Evolutionary conservation across 2,888 invertebrate species (phyloP), one percentile per base, ranked within the genome.

Genomic region (Melinopterus prodromus): DNA sequence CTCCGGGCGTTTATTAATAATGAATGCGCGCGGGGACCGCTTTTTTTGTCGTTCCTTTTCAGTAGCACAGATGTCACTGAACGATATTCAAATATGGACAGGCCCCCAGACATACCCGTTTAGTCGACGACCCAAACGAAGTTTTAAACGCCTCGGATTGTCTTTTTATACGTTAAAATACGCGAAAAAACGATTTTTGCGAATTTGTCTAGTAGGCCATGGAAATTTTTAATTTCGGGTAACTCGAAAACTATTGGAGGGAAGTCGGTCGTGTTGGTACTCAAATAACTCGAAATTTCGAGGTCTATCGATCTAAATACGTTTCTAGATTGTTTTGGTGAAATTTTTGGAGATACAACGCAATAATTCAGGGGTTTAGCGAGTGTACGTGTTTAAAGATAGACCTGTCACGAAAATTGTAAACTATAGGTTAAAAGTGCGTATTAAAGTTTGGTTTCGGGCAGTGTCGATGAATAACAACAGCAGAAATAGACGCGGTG

Each of bases 1-100:
- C 71, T 77, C 77, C 70, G 70, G 77, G 70, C 77, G 70, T 37
- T 77, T 71, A 36, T 77, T 77, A 69, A 36, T 70, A 37, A 70
- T 77, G 53, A 77, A 69, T 77, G 77, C 37, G 53, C 53, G 77
- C 77, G 16, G 70, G 69, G 76, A 69, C 53, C 76, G 76, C 69
- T 69, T 35, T 37, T n/a, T 76, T 69, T 76, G 35, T 76, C 37
- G 74, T 74, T 37, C 70, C 69, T 53, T 15, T 53, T 15, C 38
- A 26, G 72, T 35, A n/a, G 36, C 74, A 74, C 74, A 74, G 74
- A 74, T 74, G 74, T 74, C 74, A 74, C 74, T 74, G 74, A 74
- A 74, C 74, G 74, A 74, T 74, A 74, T 74, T 74, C 74, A 74
- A 74, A 74, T 74, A 37, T 37, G 74, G 35, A 35, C 26, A 14